phyloP scores from a whole-genome alignment of 2,797 vertebrate genomes.

The Acanthurus lineatus region DNA sequence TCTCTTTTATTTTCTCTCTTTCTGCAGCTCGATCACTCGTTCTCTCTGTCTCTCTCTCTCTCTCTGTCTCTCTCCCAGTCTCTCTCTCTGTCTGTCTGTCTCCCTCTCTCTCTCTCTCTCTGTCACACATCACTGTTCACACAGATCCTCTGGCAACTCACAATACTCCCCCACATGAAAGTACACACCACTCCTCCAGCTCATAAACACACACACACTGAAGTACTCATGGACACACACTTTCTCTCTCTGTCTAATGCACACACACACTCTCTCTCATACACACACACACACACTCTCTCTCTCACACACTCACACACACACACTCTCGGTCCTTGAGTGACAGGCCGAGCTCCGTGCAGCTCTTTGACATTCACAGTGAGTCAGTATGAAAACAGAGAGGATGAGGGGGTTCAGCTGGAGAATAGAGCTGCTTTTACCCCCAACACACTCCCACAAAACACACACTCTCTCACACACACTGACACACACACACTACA shows the following conservation, averaged over 20 bases:
- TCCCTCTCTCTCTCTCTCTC: conserved; percentile 57
- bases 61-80: too few species aligned
- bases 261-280: neutral
- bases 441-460: conserved; percentile 6
- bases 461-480: too few species aligned
- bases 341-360: conserved; percentile 53
- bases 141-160: conserved; percentile 69
- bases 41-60: conserved; percentile 28
- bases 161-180: conserved; percentile 34
- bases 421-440: conserved; percentile 45
- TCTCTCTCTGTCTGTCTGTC: too few species aligned
- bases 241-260: neutral
- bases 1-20: neutral
- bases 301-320: conserved; percentile 10
- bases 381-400: conserved; percentile 61
- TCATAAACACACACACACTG: conserved; percentile 17
- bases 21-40: neutral
- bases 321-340: conserved; percentile 20
- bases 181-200: conserved; percentile 12
- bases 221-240: conserved; percentile 20
- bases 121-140: conserved; percentile 75
- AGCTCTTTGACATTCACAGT: conserved; percentile 69
- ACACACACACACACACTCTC: conserved; percentile 1
- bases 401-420: conserved; percentile 60
- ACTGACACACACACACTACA: conserved; percentile 13